Base-by-base conservation (phyloP, 2,113 vertebrate genomes). In the Mesembrinibis cayennensis region DNA sequence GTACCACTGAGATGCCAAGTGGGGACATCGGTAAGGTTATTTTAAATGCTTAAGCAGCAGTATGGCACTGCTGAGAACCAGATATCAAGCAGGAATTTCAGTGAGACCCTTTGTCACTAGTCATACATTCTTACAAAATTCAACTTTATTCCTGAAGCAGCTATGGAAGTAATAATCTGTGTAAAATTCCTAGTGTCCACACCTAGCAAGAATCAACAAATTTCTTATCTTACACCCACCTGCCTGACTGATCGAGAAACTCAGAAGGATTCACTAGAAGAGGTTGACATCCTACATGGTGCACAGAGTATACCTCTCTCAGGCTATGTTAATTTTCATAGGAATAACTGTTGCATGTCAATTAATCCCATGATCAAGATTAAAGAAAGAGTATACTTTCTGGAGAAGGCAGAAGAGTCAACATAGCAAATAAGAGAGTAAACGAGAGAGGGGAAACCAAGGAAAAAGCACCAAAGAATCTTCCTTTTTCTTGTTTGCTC, bases 151-250 rank as follows among this genome's bases (percentile, higher is more conserved):
- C 12, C n/a, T 72, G 49, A 80, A 82, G 49, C 21, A 34, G 7
- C 7, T 61, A 3, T 30, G 9, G 11, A 70, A 59, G 9, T 23
- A 81, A 42, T 9, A 56, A 56, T 34, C 3, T 16, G 5, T 12
- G 1, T 34, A 82, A 85, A 71, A 29, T 69, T 78, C 30, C 12
- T 50, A 47, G 13, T 49, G 10, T 22, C 21, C 71, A 79, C 44
- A 45, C 3, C 4, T 65, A 42, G 10, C 1, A 69, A 32, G 7
- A 66, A 50, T 25, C 16, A 61, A 5, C 0, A 3, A n/a, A 34
- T 55, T 79, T 78, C 21, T 36, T 27, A 21, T 23, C 21, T 82
- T 52, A 15, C 13, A 44, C 7, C 3, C 40, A 11, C 5, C 21
- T 73, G 58, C 2, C 1, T 78, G 38, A 7, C 25, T 80, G 25